These are phyloP conservation scores for Lasiommata megera DNA, from an alignment of 2,888 invertebrate genomes.

Conservation along the genomic window DNA sequence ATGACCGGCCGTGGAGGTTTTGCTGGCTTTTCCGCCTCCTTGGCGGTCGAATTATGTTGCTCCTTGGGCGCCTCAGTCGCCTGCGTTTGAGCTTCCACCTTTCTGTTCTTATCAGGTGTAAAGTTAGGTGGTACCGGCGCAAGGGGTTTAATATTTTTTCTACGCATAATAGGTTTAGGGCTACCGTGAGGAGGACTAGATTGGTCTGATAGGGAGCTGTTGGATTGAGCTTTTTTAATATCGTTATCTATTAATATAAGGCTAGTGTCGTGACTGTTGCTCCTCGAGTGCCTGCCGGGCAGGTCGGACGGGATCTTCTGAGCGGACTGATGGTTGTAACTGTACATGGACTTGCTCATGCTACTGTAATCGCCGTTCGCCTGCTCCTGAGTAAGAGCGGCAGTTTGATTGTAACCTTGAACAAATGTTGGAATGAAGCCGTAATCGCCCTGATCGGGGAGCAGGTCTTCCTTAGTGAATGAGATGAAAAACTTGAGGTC, in stretches of 20 bases:
- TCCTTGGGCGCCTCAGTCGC: constrained; percentile 43
- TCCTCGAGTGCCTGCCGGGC: constrained; percentile 74
- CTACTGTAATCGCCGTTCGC: constrained; percentile 66
- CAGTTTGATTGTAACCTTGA: constrained; percentile 67
- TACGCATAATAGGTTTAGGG: constrained; percentile 86
- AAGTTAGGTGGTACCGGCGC: constrained; percentile 86
- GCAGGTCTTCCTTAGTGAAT: constrained; percentile 79
- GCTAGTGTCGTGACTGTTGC: constrained; percentile 83
- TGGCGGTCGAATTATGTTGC: constrained; percentile 40
- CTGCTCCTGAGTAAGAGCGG: constrained; percentile 61
- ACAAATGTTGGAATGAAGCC: constrained; percentile 65
- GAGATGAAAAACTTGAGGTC: constrained; percentile 88
- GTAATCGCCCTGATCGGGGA: constrained; percentile 76
- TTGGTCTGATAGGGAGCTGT: constrained; percentile 85
- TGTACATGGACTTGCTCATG: constrained; percentile 69
- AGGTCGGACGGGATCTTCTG: constrained; percentile 39
- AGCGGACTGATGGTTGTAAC: constrained; percentile 50
- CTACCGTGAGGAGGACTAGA: constrained; percentile 87
- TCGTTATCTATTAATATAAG: constrained; percentile 72
- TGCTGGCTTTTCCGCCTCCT: constrained; percentile 78
- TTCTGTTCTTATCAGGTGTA: constrained; percentile 72
- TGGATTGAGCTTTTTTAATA: constrained; percentile 83
- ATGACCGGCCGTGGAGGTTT: constrained; percentile 83
- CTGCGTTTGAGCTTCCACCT: constrained; percentile 49
- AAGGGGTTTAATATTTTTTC: constrained; percentile 88